Evolutionary conservation across 2,113 vertebrate genomes (phyloP).

Genomic region (Cebidichthys violaceus): DNA sequence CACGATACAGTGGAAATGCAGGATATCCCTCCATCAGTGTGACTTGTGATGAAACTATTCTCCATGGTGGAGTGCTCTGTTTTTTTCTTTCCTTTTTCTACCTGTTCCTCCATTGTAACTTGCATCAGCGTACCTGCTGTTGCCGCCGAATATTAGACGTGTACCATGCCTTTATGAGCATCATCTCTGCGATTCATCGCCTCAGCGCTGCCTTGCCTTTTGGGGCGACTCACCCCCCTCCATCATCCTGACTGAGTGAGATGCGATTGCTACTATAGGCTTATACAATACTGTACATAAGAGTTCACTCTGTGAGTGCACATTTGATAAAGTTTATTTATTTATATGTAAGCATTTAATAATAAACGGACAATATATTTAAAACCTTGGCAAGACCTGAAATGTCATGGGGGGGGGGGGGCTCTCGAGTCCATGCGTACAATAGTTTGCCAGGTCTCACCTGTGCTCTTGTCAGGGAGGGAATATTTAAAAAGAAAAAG

Average conservation of each 20-base stretch:
- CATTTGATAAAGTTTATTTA: slow-evolving; percentile 99
- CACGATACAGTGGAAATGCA: slow-evolving; percentile 59
- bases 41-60: slow-evolving; percentile 50
- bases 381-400: slow-evolving; percentile 87
- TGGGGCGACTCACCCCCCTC: slow-evolving; percentile 57
- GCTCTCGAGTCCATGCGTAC: slow-evolving; percentile 85
- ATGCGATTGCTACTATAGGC: slow-evolving; percentile 92
- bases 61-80: slow-evolving; percentile 59
- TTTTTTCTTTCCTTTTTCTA: slow-evolving; percentile 52
- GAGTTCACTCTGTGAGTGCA: slow-evolving; percentile 99
- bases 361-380: slow-evolving; percentile 89
- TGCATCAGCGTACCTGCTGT: slow-evolving; percentile 52
- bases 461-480: slow-evolving; percentile 91
- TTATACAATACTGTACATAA: slow-evolving; percentile 99
- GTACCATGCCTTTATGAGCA: slow-evolving; percentile 62
- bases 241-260: slow-evolving; percentile 79
- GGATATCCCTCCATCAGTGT: slow-evolving; percentile 59
- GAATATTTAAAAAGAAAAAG: slow-evolving; percentile 80
- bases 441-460: slow-evolving; percentile 86
- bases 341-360: slow-evolving; percentile 98
- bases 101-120: slow-evolving; percentile 58
- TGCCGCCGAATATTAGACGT: slow-evolving; percentile 61
- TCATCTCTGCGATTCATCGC: slow-evolving; percentile 51
- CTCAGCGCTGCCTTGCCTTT: slow-evolving; percentile 48
- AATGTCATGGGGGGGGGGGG: slow-evolving; percentile 58